A percentile compares a stretch with the other conserved stretches of the same genome.
These are phyloP conservation scores for Noturus placidus DNA, from an alignment of 2,113 vertebrate species.

Conservation along the genomic window DNA sequence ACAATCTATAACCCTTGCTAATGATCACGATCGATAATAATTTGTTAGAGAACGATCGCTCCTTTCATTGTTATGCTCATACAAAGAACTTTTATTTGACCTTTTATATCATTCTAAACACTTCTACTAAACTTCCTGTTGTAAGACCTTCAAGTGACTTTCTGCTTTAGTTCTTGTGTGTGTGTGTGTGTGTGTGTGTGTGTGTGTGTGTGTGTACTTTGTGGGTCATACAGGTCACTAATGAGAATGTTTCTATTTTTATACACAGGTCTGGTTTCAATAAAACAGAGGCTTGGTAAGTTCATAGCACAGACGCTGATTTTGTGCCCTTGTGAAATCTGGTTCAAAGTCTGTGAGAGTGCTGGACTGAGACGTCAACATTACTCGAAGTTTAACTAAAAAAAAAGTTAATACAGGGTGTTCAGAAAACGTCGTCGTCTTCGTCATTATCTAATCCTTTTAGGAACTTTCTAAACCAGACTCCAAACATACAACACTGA, in stretches of 20 bases:
- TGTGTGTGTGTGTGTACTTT: constrained; percentile 1
- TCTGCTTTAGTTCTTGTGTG: constrained; percentile 50
- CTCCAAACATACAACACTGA: background rate
- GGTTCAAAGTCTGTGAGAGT: background rate
- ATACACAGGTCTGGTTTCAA: constrained; percentile 71
- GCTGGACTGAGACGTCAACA: background rate
- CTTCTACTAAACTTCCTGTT: constrained; percentile 2
- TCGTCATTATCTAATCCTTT: background rate
- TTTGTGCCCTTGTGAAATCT: constrained; percentile 12
- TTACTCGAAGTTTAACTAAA: background rate
- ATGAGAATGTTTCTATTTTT: constrained; percentile 46
- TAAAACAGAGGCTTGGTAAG: constrained; percentile 82
- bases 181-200: constrained; percentile 1
- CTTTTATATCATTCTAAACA: background rate
- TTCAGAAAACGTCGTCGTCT: background rate
- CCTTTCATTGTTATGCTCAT: background rate
- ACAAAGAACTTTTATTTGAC: background rate
- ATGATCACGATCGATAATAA: background rate
- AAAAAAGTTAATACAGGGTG: background rate
- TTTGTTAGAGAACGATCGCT: background rate
- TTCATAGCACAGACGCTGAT: constrained; percentile 26
- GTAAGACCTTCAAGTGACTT: constrained; percentile 44
- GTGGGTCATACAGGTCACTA: constrained; percentile 37
- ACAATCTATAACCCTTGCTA: background rate
- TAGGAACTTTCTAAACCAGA: background rate